A percentile compares a stretch with the other conserved stretches of the same genome.
Evolutionary conservation across 2,888 invertebrate species (phyloP).

Genomic region (Cremastinae sp.): DNA sequence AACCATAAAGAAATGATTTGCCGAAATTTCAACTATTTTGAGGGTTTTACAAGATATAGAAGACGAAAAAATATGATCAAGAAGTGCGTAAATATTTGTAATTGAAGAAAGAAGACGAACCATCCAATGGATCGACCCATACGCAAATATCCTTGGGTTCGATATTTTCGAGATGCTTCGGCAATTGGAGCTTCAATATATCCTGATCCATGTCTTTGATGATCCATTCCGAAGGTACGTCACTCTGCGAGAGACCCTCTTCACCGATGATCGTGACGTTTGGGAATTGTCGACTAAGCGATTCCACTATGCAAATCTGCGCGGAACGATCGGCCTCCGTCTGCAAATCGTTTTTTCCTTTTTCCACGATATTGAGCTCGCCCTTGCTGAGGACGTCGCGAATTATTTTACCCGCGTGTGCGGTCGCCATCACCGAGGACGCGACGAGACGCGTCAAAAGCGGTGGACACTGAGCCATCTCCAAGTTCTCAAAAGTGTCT

Average conservation of each 20-base stretch:
- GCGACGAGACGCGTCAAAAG: slow-evolving; percentile 88
- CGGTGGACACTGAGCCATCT: slow-evolving; percentile 85
- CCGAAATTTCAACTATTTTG: too few relatives aligned
- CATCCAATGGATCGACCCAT: slow-evolving; percentile 99
- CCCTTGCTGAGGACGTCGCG: slow-evolving; percentile 94
- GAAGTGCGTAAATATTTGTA: too few relatives aligned
- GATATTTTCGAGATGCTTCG: slow-evolving; percentile 84
- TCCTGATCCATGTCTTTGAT: slow-evolving; percentile 87
- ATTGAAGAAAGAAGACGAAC: slow-evolving; percentile 79
- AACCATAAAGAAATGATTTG: too few relatives aligned
- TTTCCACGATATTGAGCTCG: slow-evolving; percentile 94
- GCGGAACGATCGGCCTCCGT: slow-evolving; percentile 98
- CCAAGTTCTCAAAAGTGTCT: slow-evolving; percentile 12
- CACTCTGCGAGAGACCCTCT: slow-evolving; percentile 87
- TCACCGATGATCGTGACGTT: slow-evolving; percentile 93
- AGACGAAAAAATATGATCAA: background rate
- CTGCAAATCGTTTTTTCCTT: slow-evolving; percentile 97
- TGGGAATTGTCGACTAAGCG: slow-evolving; percentile 92
- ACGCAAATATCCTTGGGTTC: slow-evolving; percentile 93
- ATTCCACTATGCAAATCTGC: slow-evolving; percentile 95
- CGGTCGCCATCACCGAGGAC: slow-evolving; percentile 89
- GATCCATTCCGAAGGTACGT: slow-evolving; percentile 88
- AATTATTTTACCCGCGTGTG: slow-evolving; percentile 93
- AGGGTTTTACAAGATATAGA: background rate
- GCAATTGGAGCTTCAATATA: slow-evolving; percentile 85